phyloP scores from a whole-genome alignment of 2,797 vertebrate genomes.

The Acrossocheilus fasciatus region DNA sequence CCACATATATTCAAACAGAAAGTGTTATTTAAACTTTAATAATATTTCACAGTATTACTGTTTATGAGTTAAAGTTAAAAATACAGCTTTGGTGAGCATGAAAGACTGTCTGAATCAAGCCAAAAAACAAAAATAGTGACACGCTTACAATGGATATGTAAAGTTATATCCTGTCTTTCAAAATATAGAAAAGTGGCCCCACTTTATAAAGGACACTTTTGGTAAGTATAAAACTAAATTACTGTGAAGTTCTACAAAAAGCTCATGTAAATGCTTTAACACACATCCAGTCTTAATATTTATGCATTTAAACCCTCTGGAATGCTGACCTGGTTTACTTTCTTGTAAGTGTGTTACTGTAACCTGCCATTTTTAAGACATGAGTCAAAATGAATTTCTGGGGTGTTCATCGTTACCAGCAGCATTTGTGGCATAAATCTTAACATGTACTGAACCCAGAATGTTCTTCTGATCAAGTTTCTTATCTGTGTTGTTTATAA shows the following conservation, averaged over 20 bases:
- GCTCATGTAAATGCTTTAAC: background rate
- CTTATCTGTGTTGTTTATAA: conserved; percentile 30
- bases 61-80: background rate
- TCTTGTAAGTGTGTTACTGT: conserved; percentile 29
- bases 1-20: conserved; percentile 8
- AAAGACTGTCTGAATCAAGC: background rate
- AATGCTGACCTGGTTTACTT: conserved; percentile 32
- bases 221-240: background rate
- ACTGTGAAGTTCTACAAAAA: background rate
- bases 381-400: background rate
- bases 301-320: conserved; percentile 3
- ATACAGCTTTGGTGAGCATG: background rate
- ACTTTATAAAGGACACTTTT: background rate
- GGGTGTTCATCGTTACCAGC: too few species aligned
- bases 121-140: background rate
- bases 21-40: background rate
- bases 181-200: background rate
- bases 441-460: background rate
- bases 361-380: background rate
- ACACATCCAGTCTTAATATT: background rate
- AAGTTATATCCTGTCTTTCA: background rate
- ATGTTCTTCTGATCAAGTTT: conserved; percentile 12
- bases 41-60: background rate
- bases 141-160: background rate
- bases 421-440: background rate